These are phyloP conservation scores for Montipora sp. DNA, from an alignment of 64 coral and sea anemone genomes.

Conservation along the genomic window DNA sequence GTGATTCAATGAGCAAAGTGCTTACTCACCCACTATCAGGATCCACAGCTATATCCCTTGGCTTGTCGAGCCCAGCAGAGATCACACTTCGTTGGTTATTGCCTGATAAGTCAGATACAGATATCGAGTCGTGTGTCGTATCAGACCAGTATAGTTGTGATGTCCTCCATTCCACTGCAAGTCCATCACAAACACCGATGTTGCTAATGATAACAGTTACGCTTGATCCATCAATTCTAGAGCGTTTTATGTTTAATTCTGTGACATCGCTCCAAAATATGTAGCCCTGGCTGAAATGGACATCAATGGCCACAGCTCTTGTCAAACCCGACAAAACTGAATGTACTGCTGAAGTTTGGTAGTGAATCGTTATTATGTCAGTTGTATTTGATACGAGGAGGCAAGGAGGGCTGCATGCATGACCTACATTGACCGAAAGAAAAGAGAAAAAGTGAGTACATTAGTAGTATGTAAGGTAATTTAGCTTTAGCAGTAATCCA, in stretches of 20 bases:
- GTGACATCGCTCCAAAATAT: slow-evolving; percentile 74
- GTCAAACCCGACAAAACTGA: slow-evolving; percentile 49
- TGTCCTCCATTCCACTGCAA: slow-evolving; percentile 71
- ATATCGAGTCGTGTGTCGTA: slow-evolving; percentile 50
- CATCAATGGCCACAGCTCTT: slow-evolving; percentile 65
- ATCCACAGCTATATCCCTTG: slow-evolving; percentile 67
- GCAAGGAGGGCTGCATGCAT: slow-evolving; percentile 19
- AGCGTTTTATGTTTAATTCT: slow-evolving; percentile 56
- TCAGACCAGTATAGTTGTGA: slow-evolving; percentile 76
- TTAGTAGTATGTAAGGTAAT: too few relatives aligned
- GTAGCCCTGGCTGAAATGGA: slow-evolving; percentile 53
- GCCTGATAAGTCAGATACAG: slow-evolving; percentile 53
- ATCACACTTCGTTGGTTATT: slow-evolving; percentile 41
- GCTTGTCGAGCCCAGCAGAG: slow-evolving; percentile 52
- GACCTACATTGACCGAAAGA: background rate
- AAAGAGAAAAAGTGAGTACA: background rate
- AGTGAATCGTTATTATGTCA: slow-evolving; percentile 38
- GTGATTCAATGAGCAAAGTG: background rate
- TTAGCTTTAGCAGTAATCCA: too few relatives aligned
- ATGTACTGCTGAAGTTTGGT: background rate
- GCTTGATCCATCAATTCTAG: slow-evolving; percentile 40
- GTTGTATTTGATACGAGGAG: slow-evolving; percentile 69
- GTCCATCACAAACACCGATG: slow-evolving; percentile 70
- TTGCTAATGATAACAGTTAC: slow-evolving; percentile 16
- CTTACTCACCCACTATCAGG: slow-evolving; percentile 46